Evolutionary conservation across 2,797 vertebrate species (phyloP).

Genomic region (Morus bassanus): DNA sequence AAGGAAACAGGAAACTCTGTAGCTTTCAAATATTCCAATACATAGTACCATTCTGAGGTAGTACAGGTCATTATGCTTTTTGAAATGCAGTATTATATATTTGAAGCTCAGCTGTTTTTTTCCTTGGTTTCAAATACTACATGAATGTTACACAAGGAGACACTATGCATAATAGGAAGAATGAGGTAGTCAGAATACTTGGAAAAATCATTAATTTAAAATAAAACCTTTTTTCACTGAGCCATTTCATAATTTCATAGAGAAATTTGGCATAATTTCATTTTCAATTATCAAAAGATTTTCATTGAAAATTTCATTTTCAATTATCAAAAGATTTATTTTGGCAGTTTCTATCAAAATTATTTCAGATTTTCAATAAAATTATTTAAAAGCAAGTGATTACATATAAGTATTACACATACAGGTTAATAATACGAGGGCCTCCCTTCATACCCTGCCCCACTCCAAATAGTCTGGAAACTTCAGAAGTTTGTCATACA

Average conservation of each 20-base stretch:
- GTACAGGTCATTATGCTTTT: neutral
- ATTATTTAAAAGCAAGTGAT: neutral
- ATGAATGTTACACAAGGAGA: neutral
- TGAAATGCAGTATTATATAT: neutral
- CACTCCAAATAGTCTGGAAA: neutral
- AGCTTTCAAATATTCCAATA: neutral
- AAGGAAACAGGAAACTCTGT: fast-evolving
- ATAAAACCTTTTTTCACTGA: neutral
- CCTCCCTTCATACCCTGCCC: neutral
- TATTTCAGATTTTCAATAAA: neutral
- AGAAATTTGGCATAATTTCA: neutral
- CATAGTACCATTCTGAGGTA: neutral
- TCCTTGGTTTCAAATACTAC: neutral
- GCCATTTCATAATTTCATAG: neutral
- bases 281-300: neutral
- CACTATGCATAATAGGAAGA: fast-evolving
- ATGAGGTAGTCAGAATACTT: neutral
- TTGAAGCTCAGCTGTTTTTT: neutral
- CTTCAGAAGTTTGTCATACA: neutral
- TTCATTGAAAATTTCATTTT: neutral
- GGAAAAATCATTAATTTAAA: neutral
- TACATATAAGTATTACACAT: neutral
- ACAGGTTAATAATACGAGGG: neutral
- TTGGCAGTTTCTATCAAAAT: neutral
- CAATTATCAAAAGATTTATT: neutral